Evolutionary conservation across 2,113 vertebrate species (phyloP), one percentile per base, ranked within the genome.

Genomic region (Todiramphus chloris): DNA sequence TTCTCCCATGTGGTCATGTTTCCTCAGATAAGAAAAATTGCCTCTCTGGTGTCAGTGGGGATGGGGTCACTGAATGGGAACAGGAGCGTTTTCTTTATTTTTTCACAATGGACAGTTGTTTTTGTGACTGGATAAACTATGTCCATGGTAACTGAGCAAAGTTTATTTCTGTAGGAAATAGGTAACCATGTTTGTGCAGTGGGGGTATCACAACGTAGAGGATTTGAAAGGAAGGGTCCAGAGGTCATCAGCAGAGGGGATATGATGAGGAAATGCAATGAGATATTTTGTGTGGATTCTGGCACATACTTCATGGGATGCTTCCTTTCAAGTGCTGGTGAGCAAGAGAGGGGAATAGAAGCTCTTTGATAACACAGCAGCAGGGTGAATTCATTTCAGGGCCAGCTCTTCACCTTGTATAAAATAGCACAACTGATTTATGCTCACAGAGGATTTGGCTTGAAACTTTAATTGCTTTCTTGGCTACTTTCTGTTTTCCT

Each of bases 161-260:
- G 93, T 96, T 97, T 97, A 95, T 96, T 97, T 93, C 94, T 93
- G 78, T 91, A 97, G 96, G 95, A 97, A 97, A 94, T 83, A 82
- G 92, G 96, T 97, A 97, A 96, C 96, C 86, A 84, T 97, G 96
- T 94, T 96, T 91, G 87, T 95, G 90, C 93, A 72, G 77, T 62
- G 67, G 44, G 83, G 94, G 76, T 96, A 94, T 95, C 93, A 50
- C 76, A 85, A 94, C 93, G 91, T 80, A 94, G 89, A 94, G 60
- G 31, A 88, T 95, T 96, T 95, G 84, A 96, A 97, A 95, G 87
- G n/a, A 93, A 93, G 58, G 55, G 87, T 85, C 70, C 76, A 83
- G 83, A 96, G 95, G 96, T 96, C 97, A 96, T 95, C 95, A 89
- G 63, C 94, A 91, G 80, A 96, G 74, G 85, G 94, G 94, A 95